phyloP scores from a whole-genome alignment of 1,140 invertebrate species.

The Drosophila ogumai region DNA sequence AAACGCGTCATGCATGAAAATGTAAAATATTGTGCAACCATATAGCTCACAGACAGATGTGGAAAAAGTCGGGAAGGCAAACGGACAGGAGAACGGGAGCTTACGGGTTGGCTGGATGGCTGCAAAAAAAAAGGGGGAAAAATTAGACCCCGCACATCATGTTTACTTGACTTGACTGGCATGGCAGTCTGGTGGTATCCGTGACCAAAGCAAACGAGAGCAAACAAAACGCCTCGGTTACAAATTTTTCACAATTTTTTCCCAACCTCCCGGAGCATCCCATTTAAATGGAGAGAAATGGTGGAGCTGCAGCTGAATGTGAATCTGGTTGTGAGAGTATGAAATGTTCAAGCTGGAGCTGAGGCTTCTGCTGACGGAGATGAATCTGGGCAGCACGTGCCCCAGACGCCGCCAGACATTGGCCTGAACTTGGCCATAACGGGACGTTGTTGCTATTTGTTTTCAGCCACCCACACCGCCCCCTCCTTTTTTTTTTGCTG shows the following conservation, averaged over 20 bases:
- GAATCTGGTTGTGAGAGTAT: slow-evolving; percentile 29
- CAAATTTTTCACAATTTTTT: slow-evolving; percentile 79
- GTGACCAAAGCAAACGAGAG: slow-evolving; percentile 60
- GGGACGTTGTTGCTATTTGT: slow-evolving; percentile 30
- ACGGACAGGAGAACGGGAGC: neutral
- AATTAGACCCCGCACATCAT: slow-evolving; percentile 76
- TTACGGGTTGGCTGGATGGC: slow-evolving; percentile 9
- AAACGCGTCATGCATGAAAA: slow-evolving; percentile 84
- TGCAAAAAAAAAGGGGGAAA: slow-evolving; percentile 43
- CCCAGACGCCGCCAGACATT: slow-evolving; percentile 53
- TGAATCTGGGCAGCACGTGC: slow-evolving; percentile 79
- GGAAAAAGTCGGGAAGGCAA: neutral
- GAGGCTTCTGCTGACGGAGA: slow-evolving; percentile 67
- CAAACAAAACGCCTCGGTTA: slow-evolving; percentile 75
- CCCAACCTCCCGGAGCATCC: slow-evolving; percentile 6
- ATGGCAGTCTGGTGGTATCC: slow-evolving; percentile 61
- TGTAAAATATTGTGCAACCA: slow-evolving; percentile 76
- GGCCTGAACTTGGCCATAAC: slow-evolving; percentile 62
- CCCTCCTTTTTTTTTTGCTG: neutral
- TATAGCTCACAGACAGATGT: slow-evolving; percentile 42
- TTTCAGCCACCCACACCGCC: neutral
- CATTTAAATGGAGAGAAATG: slow-evolving; percentile 80
- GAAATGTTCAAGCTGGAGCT: slow-evolving; percentile 15
- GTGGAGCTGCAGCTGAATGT: slow-evolving; percentile 56
- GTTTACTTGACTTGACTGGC: slow-evolving; percentile 79